These are phyloP conservation scores for Amphiprion ocellaris DNA, from an alignment of 2,113 vertebrate genomes.

Conservation along the genomic window DNA sequence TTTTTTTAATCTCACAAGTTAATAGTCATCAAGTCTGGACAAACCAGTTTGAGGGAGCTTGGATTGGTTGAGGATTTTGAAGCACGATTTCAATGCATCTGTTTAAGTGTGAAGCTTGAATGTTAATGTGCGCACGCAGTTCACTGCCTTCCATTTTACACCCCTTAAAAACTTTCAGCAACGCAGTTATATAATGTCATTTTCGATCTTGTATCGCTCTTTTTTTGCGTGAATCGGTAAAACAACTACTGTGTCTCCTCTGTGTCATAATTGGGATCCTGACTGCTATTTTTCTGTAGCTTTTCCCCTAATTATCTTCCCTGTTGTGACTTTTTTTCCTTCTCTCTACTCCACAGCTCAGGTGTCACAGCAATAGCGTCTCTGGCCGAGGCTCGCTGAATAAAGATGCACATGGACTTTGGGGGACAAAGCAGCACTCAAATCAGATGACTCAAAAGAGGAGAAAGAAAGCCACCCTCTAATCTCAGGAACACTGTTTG, in stretches of 20 bases:
- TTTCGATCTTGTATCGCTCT: neutral
- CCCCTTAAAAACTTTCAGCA: neutral
- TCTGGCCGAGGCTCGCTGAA: conserved; percentile 60
- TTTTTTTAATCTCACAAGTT: conserved; percentile 36
- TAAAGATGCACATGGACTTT: conserved; percentile 78
- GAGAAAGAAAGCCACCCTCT: conserved; percentile 58
- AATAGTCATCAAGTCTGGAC: conserved; percentile 65
- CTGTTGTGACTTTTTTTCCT: conserved; percentile 36
- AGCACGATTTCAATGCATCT: conserved; percentile 84
- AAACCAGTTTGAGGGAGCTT: conserved; percentile 38
- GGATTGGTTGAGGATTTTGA: conserved; percentile 71
- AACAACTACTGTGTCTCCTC: neutral
- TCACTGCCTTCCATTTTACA: conserved; percentile 10
- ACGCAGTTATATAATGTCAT: neutral
- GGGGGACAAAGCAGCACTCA: conserved; percentile 61
- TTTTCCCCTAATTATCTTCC: conserved; percentile 43
- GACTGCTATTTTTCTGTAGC: neutral
- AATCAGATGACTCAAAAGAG: conserved; percentile 72
- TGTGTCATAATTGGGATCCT: neutral
- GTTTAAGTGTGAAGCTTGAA: conserved; percentile 81
- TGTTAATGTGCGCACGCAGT: conserved; percentile 73
- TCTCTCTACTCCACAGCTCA: conserved; percentile 70
- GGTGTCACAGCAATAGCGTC: conserved; percentile 77
- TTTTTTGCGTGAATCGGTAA: neutral
- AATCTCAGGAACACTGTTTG: conserved; percentile 57